phyloP scores from a whole-genome alignment of 2,888 invertebrate species.

The Drosophila neutralis region DNA sequence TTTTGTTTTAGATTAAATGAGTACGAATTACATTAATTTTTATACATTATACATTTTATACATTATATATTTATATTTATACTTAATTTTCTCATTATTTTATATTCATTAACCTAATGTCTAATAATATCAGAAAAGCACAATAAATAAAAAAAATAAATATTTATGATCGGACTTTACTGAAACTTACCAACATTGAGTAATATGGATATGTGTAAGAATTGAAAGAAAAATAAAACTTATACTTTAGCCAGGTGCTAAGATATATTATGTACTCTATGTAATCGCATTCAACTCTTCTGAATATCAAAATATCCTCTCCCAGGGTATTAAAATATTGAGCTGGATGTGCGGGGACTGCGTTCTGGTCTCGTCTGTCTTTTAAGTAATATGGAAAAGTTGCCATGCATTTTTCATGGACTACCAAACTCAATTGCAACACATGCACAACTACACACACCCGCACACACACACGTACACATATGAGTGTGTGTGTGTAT shows the following conservation, averaged over 20 bases:
- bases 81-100: neutral
- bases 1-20: neutral
- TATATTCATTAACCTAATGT: neutral
- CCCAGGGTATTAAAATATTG: slow-evolving; percentile 17
- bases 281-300: neutral
- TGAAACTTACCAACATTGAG: neutral
- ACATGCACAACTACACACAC: slow-evolving; percentile 39
- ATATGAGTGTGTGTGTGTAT: neutral
- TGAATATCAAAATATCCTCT: neutral
- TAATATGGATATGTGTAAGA: neutral
- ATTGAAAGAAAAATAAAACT: neutral
- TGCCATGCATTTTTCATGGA: slow-evolving; percentile 55
- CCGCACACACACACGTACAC: neutral
- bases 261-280: neutral
- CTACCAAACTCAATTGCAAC: slow-evolving; percentile 65
- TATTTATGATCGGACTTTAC: neutral
- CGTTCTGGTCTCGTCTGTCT: slow-evolving; percentile 43
- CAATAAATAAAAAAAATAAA: neutral
- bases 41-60: no score
- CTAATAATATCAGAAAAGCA: neutral
- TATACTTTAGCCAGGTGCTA: neutral
- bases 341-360: slow-evolving; percentile 9
- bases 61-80: neutral
- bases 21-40: no score
- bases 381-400: slow-evolving; percentile 60